Evolutionary conservation across 2,113 vertebrate genomes (phyloP).

Genomic region (Clarias batrachus): DNA sequence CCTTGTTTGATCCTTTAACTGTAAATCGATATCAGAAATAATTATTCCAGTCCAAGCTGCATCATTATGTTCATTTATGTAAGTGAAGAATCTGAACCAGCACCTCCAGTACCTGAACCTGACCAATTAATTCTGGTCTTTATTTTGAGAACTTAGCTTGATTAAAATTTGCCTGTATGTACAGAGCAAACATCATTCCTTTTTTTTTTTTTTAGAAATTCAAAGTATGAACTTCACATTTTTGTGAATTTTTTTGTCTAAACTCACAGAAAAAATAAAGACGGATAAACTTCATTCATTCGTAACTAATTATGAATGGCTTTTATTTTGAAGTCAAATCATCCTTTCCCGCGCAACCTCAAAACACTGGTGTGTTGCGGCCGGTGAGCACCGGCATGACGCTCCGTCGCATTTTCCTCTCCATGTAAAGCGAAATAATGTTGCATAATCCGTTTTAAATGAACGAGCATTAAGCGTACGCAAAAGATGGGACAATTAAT

Average conservation of each 20-base stretch:
- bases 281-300: too few relatives aligned
- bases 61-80: slow-evolving; percentile 16
- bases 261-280: neutral
- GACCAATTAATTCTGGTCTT: slow-evolving; percentile 24
- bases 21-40: neutral
- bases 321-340: too few relatives aligned
- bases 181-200: neutral
- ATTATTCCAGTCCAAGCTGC: neutral
- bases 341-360: too few relatives aligned
- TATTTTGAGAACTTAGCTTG: slow-evolving; percentile 18
- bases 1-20: slow-evolving; percentile 2
- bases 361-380: too few relatives aligned
- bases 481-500: too few relatives aligned
- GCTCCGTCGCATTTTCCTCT: too few relatives aligned
- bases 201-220: neutral
- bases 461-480: too few relatives aligned
- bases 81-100: slow-evolving; percentile 21
- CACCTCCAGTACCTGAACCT: slow-evolving; percentile 5
- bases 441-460: too few relatives aligned
- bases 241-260: neutral
- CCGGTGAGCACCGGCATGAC: too few relatives aligned
- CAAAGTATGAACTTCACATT: neutral
- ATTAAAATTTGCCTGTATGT: neutral
- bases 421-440: too few relatives aligned
- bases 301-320: too few relatives aligned